Conservation (phyloP, 2,113 vertebrate genomes). For the Odocoileus virginianus region DNA sequence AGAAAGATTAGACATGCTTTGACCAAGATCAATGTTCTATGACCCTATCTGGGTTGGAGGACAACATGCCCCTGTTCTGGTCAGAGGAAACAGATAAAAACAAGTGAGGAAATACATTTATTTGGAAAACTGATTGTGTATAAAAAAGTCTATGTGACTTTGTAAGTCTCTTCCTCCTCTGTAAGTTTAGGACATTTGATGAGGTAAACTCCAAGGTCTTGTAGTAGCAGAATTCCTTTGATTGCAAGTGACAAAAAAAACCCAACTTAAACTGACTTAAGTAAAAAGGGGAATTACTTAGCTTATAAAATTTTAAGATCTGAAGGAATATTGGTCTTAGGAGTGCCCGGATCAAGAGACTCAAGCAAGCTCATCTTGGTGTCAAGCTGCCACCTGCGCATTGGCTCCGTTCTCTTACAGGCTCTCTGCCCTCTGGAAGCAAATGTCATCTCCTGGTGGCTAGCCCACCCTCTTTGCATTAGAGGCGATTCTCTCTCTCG, state of each 20-base stretch:
- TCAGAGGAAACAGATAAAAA: slow-evolving; percentile 12
- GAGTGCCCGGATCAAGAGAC: neutral
- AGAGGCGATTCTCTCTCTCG: neutral
- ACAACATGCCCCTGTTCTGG: neutral
- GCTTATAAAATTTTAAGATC: neutral
- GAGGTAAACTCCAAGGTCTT: neutral
- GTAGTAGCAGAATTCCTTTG: neutral
- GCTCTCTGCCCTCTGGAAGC: neutral
- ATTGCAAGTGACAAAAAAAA: slow-evolving; percentile 12
- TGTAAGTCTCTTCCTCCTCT: neutral
- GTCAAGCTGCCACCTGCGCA: neutral
- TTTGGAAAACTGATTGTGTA: neutral
- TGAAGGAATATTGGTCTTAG: neutral
- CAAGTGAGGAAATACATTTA: neutral
- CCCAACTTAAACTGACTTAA: neutral
- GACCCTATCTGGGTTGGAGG: slow-evolving; percentile 40
- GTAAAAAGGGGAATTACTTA: neutral
- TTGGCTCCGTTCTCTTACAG: neutral
- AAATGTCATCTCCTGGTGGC: neutral
- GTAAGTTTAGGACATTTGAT: neutral
- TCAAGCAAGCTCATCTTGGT: neutral
- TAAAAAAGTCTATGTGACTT: neutral
- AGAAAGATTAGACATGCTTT: slow-evolving; percentile 66
- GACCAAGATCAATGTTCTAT: slow-evolving; percentile 69
- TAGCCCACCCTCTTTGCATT: neutral